Percentiles rank a stretch among this genome's conserved stretches.
Conservation (phyloP, 2,888 invertebrate genomes). For the Pseudanteris insignis region DNA sequence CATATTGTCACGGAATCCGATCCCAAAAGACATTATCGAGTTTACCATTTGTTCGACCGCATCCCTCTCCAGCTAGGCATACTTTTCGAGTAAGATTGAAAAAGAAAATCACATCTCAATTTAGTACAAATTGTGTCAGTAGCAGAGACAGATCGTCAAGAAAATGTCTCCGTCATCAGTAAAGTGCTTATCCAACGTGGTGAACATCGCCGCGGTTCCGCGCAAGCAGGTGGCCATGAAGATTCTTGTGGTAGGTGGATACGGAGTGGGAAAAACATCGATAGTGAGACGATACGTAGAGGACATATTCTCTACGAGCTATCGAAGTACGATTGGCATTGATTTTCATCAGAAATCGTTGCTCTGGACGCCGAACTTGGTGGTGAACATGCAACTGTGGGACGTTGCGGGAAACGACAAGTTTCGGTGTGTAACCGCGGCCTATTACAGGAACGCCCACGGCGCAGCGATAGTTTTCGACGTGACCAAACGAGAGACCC, state of each 20-base stretch:
- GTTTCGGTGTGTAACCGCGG: slow-evolving; percentile 16
- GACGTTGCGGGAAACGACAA: slow-evolving; percentile 35
- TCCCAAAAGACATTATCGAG: no score
- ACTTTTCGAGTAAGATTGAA: no score
- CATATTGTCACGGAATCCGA: no score
- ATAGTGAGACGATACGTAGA: slow-evolving; percentile 19
- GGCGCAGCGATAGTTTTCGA: slow-evolving; percentile 29
- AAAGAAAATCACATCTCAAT: background rate
- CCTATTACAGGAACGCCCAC: slow-evolving; percentile 18
- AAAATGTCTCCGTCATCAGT: background rate
- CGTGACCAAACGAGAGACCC: slow-evolving; percentile 11
- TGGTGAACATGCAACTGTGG: slow-evolving; percentile 25
- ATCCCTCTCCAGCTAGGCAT: no score
- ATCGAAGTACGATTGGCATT: slow-evolving; percentile 21
- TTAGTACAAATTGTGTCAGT: background rate
- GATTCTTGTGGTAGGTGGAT: slow-evolving; percentile 22
- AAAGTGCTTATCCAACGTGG: background rate
- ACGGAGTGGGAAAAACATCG: slow-evolving; percentile 30
- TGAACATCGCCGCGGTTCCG: slow-evolving; percentile 2
- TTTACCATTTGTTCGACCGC: no score
- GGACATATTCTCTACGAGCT: background rate
- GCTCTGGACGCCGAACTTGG: slow-evolving; percentile 7
- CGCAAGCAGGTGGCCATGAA: slow-evolving; percentile 9
- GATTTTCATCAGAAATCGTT: slow-evolving; percentile 21
- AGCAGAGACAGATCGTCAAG: background rate